Conservation (phyloP, 2,113 vertebrate genomes). For the Guaruba guarouba region DNA sequence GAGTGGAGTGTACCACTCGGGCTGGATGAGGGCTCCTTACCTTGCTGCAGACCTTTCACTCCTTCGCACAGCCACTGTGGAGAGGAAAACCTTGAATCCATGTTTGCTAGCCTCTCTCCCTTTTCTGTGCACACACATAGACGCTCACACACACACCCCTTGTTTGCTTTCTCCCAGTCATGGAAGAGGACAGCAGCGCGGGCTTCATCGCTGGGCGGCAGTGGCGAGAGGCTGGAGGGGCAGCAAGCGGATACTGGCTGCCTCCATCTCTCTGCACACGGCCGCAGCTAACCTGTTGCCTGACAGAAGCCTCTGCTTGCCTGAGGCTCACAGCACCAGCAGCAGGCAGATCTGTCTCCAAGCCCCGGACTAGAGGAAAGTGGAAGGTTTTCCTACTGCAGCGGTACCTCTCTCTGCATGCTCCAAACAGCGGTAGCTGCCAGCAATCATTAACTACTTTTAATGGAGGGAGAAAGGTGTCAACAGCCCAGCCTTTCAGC, state of each 20-base stretch:
- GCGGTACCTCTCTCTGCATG: not conserved
- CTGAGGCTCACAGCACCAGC: not conserved
- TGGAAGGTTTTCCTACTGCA: conserved; percentile 29
- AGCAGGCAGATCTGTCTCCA: not conserved
- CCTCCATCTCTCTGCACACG: not conserved
- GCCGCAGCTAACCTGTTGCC: conserved; percentile 71
- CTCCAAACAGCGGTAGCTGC: not conserved
- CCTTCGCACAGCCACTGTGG: conserved; percentile 10
- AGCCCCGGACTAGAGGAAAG: not conserved
- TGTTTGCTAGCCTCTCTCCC: not conserved
- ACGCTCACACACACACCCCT: not conserved
- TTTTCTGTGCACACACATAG: not conserved
- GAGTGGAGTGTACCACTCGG: conserved; percentile 30
- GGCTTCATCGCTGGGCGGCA: not conserved
- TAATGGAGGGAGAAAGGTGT: not conserved
- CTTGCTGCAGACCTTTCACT: conserved; percentile 25
- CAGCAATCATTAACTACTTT: not conserved
- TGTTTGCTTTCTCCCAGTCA: not conserved
- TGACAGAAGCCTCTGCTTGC: not conserved
- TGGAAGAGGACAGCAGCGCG: not conserved
- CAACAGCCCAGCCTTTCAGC: not conserved
- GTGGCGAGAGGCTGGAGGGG: not conserved
- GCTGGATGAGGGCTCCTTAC: conserved; percentile 45
- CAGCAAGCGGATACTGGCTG: not conserved
- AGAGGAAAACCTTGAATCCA: conserved; percentile 26